These are phyloP conservation scores for Sylvietta virens DNA, from an alignment of 2,113 vertebrate species.

Conservation along the genomic window DNA sequence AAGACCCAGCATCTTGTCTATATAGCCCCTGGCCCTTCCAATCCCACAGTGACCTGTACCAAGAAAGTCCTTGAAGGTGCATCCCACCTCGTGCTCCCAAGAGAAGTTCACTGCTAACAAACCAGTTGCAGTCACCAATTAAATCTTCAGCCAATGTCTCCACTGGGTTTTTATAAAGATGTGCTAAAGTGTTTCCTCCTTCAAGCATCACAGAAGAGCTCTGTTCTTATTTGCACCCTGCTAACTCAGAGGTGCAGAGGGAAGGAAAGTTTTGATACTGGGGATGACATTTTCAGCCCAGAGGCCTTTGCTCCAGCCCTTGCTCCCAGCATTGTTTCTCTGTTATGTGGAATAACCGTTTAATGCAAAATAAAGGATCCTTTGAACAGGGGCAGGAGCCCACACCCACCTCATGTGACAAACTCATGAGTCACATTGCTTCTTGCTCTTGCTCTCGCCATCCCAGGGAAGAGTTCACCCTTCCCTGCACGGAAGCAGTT, in stretches of 20 bases:
- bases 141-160: neutral
- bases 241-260: neutral
- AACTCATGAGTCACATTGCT: neutral
- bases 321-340: neutral
- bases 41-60: neutral
- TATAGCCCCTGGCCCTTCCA: neutral
- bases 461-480: neutral
- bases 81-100: neutral
- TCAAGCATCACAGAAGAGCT: neutral
- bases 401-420: neutral
- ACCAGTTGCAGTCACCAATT: neutral
- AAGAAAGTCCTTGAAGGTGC: neutral
- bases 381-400: neutral
- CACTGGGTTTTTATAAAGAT: neutral
- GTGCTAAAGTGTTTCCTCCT: neutral
- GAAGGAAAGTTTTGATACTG: neutral
- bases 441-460: neutral
- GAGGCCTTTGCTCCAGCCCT: neutral
- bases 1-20: neutral
- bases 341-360: neutral
- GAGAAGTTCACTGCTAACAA: neutral
- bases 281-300: neutral
- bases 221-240: neutral
- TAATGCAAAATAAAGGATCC: slow-evolving; percentile 17
- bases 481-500: neutral